These are phyloP conservation scores for Phaonia tiefii DNA, from an alignment of 2,888 invertebrate species.

Conservation along the genomic window DNA sequence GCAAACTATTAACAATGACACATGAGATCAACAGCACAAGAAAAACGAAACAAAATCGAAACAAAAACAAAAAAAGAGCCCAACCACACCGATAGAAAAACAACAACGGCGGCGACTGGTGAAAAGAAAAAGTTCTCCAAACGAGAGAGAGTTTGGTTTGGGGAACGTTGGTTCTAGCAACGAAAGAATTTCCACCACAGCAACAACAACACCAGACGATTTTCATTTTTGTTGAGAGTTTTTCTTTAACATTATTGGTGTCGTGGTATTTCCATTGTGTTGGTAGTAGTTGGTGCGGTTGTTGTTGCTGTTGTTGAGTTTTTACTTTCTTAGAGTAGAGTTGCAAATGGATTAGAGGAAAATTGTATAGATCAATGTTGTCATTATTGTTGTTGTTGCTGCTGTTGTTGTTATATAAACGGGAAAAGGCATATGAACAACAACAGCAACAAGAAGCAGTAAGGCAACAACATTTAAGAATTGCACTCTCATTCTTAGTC, in stretches of 20 bases:
- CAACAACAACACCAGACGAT: slow-evolving; percentile 16
- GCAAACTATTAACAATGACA: slow-evolving; percentile 56
- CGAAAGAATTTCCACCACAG: slow-evolving; percentile 19
- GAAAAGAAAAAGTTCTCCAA: slow-evolving; percentile 49
- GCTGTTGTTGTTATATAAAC: slow-evolving; percentile 36
- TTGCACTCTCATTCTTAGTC: slow-evolving; percentile 21
- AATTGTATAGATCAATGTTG: slow-evolving; percentile 50
- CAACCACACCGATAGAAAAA: background rate
- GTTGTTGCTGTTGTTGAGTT: slow-evolving; percentile 44
- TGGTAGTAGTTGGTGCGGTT: slow-evolving; percentile 19
- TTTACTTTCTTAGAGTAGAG: slow-evolving; percentile 64
- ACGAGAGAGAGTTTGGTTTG: slow-evolving; percentile 28
- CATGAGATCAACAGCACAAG: slow-evolving; percentile 42
- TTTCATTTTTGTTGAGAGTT: slow-evolving; percentile 18
- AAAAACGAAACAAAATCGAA: background rate
- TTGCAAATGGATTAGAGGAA: slow-evolving; percentile 61
- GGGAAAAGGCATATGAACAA: slow-evolving; percentile 54
- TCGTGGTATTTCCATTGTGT: slow-evolving; percentile 10
- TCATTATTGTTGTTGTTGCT: slow-evolving; percentile 40
- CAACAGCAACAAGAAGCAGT: slow-evolving; percentile 42
- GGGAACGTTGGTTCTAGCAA: slow-evolving; percentile 27
- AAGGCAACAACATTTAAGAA: slow-evolving; percentile 40
- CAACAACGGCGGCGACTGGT: slow-evolving; percentile 15
- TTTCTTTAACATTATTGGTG: slow-evolving; percentile 11
- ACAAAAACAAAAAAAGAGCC: slow-evolving; percentile 19